phyloP scores from a whole-genome alignment of 2,888 invertebrate species.

The Horisme vitalbata region DNA sequence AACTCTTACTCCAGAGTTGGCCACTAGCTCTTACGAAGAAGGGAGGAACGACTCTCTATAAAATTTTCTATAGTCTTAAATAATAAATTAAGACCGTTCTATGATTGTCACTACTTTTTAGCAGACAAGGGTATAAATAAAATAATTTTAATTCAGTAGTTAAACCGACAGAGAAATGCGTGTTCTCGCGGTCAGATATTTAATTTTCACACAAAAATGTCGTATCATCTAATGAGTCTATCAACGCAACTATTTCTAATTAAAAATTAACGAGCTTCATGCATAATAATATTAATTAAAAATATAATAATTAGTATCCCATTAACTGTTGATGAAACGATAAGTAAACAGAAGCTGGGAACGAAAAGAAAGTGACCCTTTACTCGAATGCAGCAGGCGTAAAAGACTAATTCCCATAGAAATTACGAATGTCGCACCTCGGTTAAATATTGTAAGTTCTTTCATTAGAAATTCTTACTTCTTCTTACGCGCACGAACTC shows the following conservation, averaged over 20 bases:
- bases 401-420: too few relatives aligned
- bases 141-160: not conserved
- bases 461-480: too few relatives aligned
- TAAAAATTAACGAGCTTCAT: slow-evolving; percentile 10
- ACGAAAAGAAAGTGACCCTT: slow-evolving; percentile 2
- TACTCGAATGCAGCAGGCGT: too few relatives aligned
- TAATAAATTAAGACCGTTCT: too few relatives aligned
- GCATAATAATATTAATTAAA: slow-evolving; percentile 5
- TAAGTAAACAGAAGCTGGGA: slow-evolving; percentile 4
- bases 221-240: slow-evolving; percentile 18
- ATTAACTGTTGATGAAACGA: not conserved
- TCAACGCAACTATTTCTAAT: slow-evolving; percentile 23
- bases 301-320: not conserved
- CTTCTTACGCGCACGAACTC: too few relatives aligned
- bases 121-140: not conserved
- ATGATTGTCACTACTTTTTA: not conserved
- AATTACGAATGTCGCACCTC: too few relatives aligned
- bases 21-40: too few relatives aligned
- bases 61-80: too few relatives aligned
- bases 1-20: too few relatives aligned
- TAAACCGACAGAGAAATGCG: slow-evolving; percentile 14
- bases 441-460: too few relatives aligned
- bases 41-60: too few relatives aligned
- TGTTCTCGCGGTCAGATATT: slow-evolving; percentile 11
- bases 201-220: slow-evolving; percentile 28